A percentile compares a stretch with the other conserved stretches of the same genome.
Evolutionary conservation across 2,888 invertebrate genomes (phyloP).

Genomic region (Trimorus sp.): DNA sequence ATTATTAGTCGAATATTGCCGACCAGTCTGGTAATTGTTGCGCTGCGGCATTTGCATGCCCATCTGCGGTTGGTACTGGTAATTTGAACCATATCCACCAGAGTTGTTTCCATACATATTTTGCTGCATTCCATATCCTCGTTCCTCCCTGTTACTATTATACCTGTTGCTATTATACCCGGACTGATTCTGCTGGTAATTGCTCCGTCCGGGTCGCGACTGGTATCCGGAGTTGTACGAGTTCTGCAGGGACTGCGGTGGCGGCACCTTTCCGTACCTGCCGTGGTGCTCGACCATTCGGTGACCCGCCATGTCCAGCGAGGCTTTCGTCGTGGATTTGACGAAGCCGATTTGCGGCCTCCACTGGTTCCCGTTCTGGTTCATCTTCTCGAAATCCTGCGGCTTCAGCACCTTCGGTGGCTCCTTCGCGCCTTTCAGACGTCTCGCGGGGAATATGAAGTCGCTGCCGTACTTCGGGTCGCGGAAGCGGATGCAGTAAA

Average conservation of each 20-base stretch:
- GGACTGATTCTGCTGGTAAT: conserved; percentile 9
- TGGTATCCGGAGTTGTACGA: conserved; percentile 32
- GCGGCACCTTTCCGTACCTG: conserved; percentile 75
- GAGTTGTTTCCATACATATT: neutral
- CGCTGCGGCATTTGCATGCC: conserved; percentile 1
- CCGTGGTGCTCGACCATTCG: conserved; percentile 85
- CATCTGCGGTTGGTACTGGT: conserved; percentile 20
- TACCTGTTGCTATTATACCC: conserved; percentile 25
- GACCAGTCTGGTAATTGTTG: conserved; percentile 34
- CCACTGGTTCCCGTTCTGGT: conserved; percentile 83
- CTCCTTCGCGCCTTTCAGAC: conserved; percentile 86
- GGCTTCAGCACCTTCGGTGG: conserved; percentile 91
- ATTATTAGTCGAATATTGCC: conserved; percentile 36
- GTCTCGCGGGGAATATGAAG: conserved; percentile 90
- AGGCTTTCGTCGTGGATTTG: conserved; percentile 85
- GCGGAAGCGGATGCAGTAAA: conserved; percentile 84
- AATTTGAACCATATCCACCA: conserved; percentile 12
- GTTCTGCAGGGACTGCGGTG: conserved; percentile 68
- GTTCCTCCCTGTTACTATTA: neutral
- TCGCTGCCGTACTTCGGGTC: conserved; percentile 90
- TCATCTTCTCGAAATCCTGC: conserved; percentile 87
- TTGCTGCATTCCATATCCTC: conserved; percentile 8
- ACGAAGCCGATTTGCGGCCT: conserved; percentile 91
- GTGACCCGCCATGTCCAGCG: conserved; percentile 87
- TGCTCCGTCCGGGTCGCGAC: conserved; percentile 16